Conservation (phyloP, 1,140 invertebrate genomes). For the Cyphomyrmex costatus region DNA sequence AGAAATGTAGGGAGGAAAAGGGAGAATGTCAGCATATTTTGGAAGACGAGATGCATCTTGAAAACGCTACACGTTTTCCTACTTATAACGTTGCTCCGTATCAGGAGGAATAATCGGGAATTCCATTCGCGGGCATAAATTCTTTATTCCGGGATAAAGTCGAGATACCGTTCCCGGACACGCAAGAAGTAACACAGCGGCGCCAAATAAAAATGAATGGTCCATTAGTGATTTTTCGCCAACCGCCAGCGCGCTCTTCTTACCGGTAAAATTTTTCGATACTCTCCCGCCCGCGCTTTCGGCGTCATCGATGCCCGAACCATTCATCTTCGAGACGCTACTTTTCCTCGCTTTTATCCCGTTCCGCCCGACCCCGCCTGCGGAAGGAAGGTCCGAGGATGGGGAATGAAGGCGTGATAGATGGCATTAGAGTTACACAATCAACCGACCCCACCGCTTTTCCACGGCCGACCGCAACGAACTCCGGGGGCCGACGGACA, state of each 20-base stretch:
- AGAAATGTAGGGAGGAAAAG: neutral
- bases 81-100: constrained; percentile 22
- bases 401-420: constrained; percentile 82
- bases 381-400: constrained; percentile 69
- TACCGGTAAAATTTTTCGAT: constrained; percentile 71
- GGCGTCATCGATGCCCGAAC: constrained; percentile 75
- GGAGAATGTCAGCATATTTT: neutral
- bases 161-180: constrained; percentile 13
- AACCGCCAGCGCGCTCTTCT: constrained; percentile 64
- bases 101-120: constrained; percentile 47
- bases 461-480: constrained; percentile 54
- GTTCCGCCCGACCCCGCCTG: neutral
- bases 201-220: constrained; percentile 76
- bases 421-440: constrained; percentile 82
- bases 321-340: constrained; percentile 81
- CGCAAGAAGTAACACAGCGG: constrained; percentile 54
- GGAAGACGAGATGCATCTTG: neutral
- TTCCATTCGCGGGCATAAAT: constrained; percentile 61
- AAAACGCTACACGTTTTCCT: constrained; percentile 40
- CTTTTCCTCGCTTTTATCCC: constrained; percentile 64
- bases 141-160: constrained; percentile 59
- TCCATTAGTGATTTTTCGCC: constrained; percentile 70
- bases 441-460: constrained; percentile 70
- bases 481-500: constrained; percentile 45
- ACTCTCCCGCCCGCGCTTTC: constrained; percentile 44